phyloP scores from a whole-genome alignment of 2,797 vertebrate species.

The Platyrinchus mystaceus region DNA sequence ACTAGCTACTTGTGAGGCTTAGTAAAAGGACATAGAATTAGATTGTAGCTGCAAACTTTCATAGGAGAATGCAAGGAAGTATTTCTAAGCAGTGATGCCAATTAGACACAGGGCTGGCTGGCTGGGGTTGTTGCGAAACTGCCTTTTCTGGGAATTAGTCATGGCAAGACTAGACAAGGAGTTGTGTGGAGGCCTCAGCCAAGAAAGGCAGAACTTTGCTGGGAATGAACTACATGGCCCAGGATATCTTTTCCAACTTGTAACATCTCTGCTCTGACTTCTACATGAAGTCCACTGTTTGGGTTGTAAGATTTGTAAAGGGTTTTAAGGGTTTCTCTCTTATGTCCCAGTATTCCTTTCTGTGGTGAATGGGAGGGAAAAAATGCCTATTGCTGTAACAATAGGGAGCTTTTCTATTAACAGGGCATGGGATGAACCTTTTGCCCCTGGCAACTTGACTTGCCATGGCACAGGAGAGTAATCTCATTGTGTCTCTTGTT shows the following conservation, averaged over 20 bases:
- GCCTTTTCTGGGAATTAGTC: conserved; percentile 58
- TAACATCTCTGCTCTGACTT: not conserved
- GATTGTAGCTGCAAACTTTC: not conserved
- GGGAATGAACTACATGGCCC: not conserved
- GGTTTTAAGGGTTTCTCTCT: not conserved
- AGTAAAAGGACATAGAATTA: not conserved
- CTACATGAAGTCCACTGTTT: not conserved
- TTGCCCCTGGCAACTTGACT: not conserved
- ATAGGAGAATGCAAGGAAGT: conserved; percentile 22
- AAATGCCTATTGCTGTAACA: not conserved
- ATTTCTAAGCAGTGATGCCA: conserved; percentile 10
- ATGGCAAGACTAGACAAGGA: conserved; percentile 49
- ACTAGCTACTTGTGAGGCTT: not conserved
- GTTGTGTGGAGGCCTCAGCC: not conserved
- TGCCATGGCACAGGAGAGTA: not conserved
- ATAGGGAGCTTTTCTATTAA: not conserved
- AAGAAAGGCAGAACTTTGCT: not conserved
- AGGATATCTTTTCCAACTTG: not conserved
- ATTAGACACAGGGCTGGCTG: conserved; percentile 34
- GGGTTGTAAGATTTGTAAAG: not conserved
- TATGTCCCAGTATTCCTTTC: not conserved
- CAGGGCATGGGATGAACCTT: not conserved
- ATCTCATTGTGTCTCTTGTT: not conserved
- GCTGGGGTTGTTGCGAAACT: conserved; percentile 46
- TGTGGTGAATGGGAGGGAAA: not conserved